phyloP scores from a whole-genome alignment of 2,888 invertebrate genomes.

The Trichopoda pennipes region DNA sequence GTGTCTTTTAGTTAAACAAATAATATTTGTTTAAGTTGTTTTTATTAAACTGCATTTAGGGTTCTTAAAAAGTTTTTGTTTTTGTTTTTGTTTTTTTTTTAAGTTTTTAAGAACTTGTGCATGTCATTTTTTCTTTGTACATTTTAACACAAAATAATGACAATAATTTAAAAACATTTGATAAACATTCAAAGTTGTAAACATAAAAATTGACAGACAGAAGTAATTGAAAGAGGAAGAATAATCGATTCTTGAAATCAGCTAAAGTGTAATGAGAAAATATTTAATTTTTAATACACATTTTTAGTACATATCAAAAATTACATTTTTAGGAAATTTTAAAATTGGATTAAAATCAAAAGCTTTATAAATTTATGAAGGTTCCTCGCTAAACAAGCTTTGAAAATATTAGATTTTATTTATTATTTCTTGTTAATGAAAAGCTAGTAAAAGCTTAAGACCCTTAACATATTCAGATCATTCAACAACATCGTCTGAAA shows the following conservation, averaged over 20 bases:
- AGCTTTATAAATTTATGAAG: no score
- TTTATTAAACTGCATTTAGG: constrained; percentile 49
- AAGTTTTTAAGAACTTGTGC: constrained; percentile 41
- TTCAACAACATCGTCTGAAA: no score
- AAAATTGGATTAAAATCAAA: no score
- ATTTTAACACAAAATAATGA: constrained; percentile 29
- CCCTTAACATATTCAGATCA: no score
- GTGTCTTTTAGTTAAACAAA: constrained; percentile 10
- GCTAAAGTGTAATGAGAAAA: not conserved
- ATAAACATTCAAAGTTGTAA: constrained; percentile 45
- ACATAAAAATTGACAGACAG: constrained; percentile 38
- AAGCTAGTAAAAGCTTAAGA: no score
- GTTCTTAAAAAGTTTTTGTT: constrained; percentile 29
- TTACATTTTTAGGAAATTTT: no score
- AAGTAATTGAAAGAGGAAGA: constrained; percentile 48
- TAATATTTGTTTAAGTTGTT: constrained; percentile 43
- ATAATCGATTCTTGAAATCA: constrained; percentile 24
- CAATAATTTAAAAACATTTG: constrained; percentile 37
- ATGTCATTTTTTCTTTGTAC: constrained; percentile 36
- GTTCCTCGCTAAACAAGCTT: no score
- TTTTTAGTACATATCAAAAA: no score
- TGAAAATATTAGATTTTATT: no score
- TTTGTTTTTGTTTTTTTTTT: constrained; percentile 3
- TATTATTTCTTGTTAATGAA: no score
- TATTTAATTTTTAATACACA: not conserved